These are phyloP conservation scores for Pectinophora gossypiella DNA, from an alignment of 1,140 invertebrate genomes.

Conservation along the genomic window DNA sequence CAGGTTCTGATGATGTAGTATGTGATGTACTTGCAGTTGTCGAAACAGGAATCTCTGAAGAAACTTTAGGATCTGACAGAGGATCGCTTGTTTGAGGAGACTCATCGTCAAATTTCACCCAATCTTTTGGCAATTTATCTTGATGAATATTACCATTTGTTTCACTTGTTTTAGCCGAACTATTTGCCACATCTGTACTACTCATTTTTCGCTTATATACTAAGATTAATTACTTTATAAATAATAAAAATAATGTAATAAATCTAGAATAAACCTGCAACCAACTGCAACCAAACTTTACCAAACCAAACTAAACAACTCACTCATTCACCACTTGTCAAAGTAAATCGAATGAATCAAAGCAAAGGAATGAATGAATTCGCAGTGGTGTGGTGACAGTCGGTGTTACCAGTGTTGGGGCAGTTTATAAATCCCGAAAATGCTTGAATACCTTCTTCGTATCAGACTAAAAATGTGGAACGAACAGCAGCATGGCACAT, in stretches of 20 bases:
- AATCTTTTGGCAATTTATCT: slow-evolving; percentile 44
- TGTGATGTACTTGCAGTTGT: slow-evolving; percentile 17
- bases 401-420: no score
- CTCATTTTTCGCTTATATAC: slow-evolving; percentile 33
- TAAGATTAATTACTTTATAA: not conserved
- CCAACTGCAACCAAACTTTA: not conserved
- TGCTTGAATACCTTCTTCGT: no score
- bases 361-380: no score
- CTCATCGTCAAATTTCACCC: slow-evolving; percentile 69
- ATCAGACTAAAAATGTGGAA: no score
- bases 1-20: slow-evolving; percentile 25
- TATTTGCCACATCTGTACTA: slow-evolving; percentile 34
- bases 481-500: no score
- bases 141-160: slow-evolving; percentile 44
- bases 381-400: no score
- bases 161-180: slow-evolving; percentile 28
- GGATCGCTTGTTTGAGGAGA: slow-evolving; percentile 30
- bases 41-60: slow-evolving; percentile 8
- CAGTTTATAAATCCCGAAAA: no score
- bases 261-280: not conserved
- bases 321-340: no score
- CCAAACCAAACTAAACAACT: no score
- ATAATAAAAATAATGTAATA: not conserved
- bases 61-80: slow-evolving; percentile 17
- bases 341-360: no score